phyloP scores from a whole-genome alignment of 1,140 invertebrate genomes.

The Hycleus phaleratus region DNA sequence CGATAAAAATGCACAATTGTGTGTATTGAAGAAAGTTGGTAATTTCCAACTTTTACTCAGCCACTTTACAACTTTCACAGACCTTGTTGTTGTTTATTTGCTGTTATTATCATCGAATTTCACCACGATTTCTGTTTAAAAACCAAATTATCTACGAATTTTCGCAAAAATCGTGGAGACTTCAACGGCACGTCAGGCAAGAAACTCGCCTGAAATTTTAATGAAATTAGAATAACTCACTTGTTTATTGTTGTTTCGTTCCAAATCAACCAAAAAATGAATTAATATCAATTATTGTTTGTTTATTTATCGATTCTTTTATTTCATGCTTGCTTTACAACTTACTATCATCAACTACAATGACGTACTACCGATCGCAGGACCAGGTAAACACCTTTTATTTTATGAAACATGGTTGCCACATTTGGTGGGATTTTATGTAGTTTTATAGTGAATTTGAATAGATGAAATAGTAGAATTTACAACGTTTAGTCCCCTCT shows the following conservation, averaged over 20 bases:
- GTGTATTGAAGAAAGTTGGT: too few relatives aligned
- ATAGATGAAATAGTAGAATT: not conserved
- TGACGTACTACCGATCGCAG: conserved; percentile 20
- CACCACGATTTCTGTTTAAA: too few relatives aligned
- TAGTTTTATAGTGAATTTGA: not conserved
- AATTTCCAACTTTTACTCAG: too few relatives aligned
- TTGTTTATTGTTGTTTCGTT: too few relatives aligned
- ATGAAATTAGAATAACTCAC: too few relatives aligned
- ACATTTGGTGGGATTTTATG: not conserved
- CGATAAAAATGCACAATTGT: too few relatives aligned
- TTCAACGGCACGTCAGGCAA: conserved; percentile 5
- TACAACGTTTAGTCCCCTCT: not conserved
- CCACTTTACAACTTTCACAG: not conserved
- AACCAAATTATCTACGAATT: too few relatives aligned
- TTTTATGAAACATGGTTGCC: conserved; percentile 10
- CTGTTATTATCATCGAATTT: too few relatives aligned
- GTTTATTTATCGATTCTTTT: conserved; percentile 31
- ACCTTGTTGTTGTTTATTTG: too few relatives aligned
- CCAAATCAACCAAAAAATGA: too few relatives aligned
- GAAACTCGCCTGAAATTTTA: not conserved
- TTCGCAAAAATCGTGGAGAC: not conserved
- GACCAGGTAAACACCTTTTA: conserved; percentile 33
- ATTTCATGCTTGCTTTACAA: conserved; percentile 30
- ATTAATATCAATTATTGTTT: conserved; percentile 1
- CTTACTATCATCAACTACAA: too few relatives aligned